Evolutionary conservation across 2,113 vertebrate species (phyloP), one percentile per base, ranked within the genome.

Genomic region (Antennarius striatus): DNA sequence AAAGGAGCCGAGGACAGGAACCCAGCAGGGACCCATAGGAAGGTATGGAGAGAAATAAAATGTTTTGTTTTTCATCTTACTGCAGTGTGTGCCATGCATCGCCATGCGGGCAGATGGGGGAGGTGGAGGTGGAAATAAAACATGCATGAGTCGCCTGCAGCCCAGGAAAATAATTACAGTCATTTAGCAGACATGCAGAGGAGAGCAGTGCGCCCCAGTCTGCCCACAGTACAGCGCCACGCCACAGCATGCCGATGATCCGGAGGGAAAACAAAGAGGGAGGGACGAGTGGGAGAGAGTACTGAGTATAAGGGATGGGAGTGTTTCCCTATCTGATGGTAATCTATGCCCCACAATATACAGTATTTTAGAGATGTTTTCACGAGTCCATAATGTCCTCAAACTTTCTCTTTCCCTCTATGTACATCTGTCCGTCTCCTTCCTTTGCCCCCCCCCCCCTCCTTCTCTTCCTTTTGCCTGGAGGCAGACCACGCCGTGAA

Each of bases 131-230:
- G 84, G 83, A 87, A 88, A 90, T 91, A 90, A 91, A 91, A 91
- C 89, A 91, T 91, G 96, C 96, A 99, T 99, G 96, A 99, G 95
- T 95, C 94, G 96, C 96, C 96, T 81, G 92, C 96, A 98, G 97
- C 96, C 96, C 95, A 95, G 94, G 84, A 98, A 98, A 99, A 98
- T 98, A 98, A 99, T 99, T 98, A 98, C 95, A 97, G 95, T 97
- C 95, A 99, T 98, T 98, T 91, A 91, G 88, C 86, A 91, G 90
- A 90, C 88, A 89, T 89, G 89, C 77, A 87, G 89, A 88, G 83
- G 84, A 86, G 84, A 87, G 81, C 78, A 52, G 78, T 48, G 54
- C 57, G 66, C 81, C 79, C 82, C 75, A 56, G 78, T 68, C 83
- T 84, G 83, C 87, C 85, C 84, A 88, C 83, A 85, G 73, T 81